Evolutionary conservation across 2,797 vertebrate genomes (phyloP).

Genomic region (Sebastes jordani): DNA sequence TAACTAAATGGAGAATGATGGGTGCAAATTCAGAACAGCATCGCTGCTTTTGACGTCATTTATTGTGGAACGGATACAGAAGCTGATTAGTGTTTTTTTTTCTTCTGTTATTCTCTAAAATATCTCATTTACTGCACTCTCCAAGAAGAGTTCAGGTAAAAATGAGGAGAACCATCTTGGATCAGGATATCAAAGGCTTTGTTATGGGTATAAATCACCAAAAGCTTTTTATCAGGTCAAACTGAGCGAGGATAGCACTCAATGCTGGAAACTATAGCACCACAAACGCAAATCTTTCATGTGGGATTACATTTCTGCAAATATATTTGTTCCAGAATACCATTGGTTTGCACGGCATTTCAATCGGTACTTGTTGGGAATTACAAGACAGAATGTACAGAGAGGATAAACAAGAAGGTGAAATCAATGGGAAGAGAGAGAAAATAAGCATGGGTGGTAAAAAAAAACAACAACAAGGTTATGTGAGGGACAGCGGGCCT

Average conservation of each 20-base stretch:
- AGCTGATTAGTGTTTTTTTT: conserved; percentile 37
- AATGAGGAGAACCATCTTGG: conserved; percentile 5
- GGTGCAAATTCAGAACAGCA: conserved; percentile 40
- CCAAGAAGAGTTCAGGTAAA: neutral
- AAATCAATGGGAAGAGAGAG: conserved; percentile 35
- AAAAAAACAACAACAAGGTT: conserved; percentile 72
- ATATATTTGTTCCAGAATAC: conserved; percentile 23
- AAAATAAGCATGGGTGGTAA: conserved; percentile 41
- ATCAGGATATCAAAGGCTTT: conserved; percentile 44
- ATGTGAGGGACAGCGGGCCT: conserved; percentile 76
- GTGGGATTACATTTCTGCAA: conserved; percentile 3
- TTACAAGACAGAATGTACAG: neutral
- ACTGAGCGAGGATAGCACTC: neutral
- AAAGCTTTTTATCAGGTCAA: conserved; percentile 40
- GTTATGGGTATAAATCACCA: conserved; percentile 43
- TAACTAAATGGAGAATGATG: conserved; percentile 19
- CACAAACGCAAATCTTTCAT: neutral
- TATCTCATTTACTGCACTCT: conserved; percentile 18
- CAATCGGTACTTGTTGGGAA: conserved; percentile 1
- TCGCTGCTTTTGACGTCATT: conserved; percentile 20
- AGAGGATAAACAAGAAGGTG: conserved; percentile 34
- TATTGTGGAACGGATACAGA: conserved; percentile 12
- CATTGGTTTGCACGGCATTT: conserved; percentile 2
- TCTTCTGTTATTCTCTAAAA: neutral
- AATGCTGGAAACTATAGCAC: conserved; percentile 1